Evolutionary conservation across 2,888 invertebrate genomes (phyloP), one percentile per base, ranked within the genome.

Genomic region (Bembecia ichneumoniformis): DNA sequence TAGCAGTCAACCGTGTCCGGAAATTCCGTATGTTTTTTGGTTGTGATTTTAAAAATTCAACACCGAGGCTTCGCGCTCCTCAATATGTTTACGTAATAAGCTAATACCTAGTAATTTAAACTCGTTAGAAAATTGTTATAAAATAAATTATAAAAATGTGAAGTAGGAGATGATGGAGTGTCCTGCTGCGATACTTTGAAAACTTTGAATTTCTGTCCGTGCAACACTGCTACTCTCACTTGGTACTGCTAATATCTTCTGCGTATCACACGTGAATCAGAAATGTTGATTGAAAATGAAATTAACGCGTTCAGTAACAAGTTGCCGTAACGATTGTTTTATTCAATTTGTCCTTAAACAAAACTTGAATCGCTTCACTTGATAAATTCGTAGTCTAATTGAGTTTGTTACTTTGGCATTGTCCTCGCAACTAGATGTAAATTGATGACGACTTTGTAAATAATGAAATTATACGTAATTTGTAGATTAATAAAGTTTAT

Each of bases 401-500:
- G 40, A 40, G 40, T 44, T 44, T 15, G 17, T 16, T 44, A 17
- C 15, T 44, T 44, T 44, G 44, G 16, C 17, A 15, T 44, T 44
- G 44, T 44, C 9, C 44, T 16, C 40, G 17, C 20, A 13, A 46
- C 11, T 46, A 46, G 46, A 46, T 46, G 46, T 46, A 46, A 46
- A 46, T 46, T n/a, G n/a, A 20, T 60, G 61, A 61, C 54, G 56
- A 60, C 62, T 63, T 64, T 79, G 77, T 77, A 79, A 61, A 78
- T 79, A 79, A 63, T 63, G 49, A 60, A 54, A 49, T 63, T 67
- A 74, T 74, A 76, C 74, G 74, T 75, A 72, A 75, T 15, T 49
- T 55, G 63, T 76, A 77, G 73, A 57, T 49, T 71, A 67, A 69
- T 44, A 46, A 66, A 70, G 63, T 73, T 77, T 74, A 78, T 78